phyloP scores from a whole-genome alignment of 30 jellyfish, hydroid and myxozoan genomes.

The Phacellophora camtschatica region DNA sequence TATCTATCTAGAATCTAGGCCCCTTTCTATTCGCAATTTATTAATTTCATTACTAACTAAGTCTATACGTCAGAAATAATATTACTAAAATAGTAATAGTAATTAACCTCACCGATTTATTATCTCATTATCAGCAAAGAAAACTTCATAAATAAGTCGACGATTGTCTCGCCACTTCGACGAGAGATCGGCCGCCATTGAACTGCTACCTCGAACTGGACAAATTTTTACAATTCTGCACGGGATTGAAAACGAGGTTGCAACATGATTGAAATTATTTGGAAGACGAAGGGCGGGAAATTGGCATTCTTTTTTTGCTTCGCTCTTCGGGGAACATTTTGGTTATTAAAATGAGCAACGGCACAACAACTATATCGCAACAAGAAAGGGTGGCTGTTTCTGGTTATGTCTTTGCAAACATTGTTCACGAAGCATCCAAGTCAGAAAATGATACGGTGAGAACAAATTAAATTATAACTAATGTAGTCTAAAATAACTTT shows the following conservation, averaged over 20 bases:
- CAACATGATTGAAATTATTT: too few relatives aligned
- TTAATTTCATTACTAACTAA: too few relatives aligned
- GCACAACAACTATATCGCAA: not conserved
- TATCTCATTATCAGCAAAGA: constrained; percentile 8
- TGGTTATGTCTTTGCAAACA: constrained; percentile 65
- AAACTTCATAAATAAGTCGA: not conserved
- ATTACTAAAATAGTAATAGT: too few relatives aligned
- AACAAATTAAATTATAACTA: not conserved
- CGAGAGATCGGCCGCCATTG: not conserved
- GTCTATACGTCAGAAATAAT: too few relatives aligned
- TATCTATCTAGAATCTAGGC: too few relatives aligned
- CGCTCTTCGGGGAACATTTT: too few relatives aligned
- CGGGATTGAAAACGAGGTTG: not conserved
- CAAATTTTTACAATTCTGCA: too few relatives aligned
- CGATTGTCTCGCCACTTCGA: constrained; percentile 15
- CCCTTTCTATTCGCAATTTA: too few relatives aligned
- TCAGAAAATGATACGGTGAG: constrained; percentile 57
- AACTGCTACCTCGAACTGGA: not conserved
- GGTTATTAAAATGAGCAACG: too few relatives aligned
- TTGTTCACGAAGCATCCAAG: constrained; percentile 62
- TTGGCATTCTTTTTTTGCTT: too few relatives aligned
- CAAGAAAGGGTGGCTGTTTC: constrained; percentile 55
- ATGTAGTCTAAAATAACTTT: not conserved
- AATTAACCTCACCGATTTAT: not conserved
- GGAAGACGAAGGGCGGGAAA: too few relatives aligned